Conservation (phyloP, 2,113 vertebrate genomes). For the Eudorcas thomsonii region DNA sequence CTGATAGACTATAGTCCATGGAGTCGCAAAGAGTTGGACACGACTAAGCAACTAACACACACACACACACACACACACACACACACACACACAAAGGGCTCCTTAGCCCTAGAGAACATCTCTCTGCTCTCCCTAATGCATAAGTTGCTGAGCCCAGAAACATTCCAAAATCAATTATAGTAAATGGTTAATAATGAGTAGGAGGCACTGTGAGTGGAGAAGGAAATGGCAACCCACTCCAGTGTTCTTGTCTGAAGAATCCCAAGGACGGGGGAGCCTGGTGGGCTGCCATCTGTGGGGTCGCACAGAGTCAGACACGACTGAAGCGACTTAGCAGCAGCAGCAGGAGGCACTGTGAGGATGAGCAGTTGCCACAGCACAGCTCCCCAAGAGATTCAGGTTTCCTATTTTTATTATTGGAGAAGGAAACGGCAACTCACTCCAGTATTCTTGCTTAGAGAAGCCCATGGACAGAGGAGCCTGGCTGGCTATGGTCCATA, state of each 20-base stretch:
- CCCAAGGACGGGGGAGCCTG: rapidly evolving
- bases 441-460: background rate
- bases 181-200: background rate
- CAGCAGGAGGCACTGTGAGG: background rate
- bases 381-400: background rate
- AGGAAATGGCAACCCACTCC: background rate
- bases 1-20: background rate
- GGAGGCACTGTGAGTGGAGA: background rate
- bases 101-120: background rate
- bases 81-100: background rate
- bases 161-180: background rate
- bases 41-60: background rate
- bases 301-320: background rate
- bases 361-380: background rate
- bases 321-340: background rate
- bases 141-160: background rate
- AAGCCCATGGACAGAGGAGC: background rate
- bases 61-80: too few species aligned
- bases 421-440: background rate
- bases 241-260: background rate
- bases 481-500: background rate
- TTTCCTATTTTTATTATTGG: background rate
- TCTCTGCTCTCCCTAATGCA: background rate
- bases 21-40: background rate
- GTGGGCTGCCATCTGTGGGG: background rate